Base-by-base conservation (phyloP, 2,888 invertebrate species). In the Strigamia maritima region DNA sequence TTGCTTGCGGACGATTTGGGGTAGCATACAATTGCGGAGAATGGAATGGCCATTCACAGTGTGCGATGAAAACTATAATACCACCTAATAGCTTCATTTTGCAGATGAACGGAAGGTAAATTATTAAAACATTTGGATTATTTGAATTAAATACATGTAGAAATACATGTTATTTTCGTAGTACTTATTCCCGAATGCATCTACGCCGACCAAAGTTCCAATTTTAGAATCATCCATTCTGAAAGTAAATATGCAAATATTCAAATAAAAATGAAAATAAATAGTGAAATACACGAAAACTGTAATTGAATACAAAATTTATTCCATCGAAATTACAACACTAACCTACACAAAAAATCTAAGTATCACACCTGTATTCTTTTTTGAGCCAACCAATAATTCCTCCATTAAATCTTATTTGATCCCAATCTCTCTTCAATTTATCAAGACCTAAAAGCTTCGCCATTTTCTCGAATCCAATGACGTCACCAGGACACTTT, bases 121-220 rank as follows among this genome's bases (percentile, higher is more conserved):
- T 19, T 38, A n/a, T 8, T 40, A 80, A 24, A 26, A 22, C 19
- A 0, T 60, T 3, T 12, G 7, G 12, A 35, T 22, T n/a, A 24
- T 0, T 26, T 26, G 0, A 6, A n/a, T 75, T 24, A 24, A 26
- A 26, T n/a, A n/a, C n/a, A n/a, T n/a, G 84, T 93, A 92, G 87
- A 98, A 97, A 85, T 92, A 95, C 79, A 90, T 89, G 1, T 92
- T 91, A 86, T 98, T 97, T 87, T 98, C 92, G 85, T 87, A 98
- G 86, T 98, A 98, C 85, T 93, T 94, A 87, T 98, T 98, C 38
- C 98, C 98, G 85, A 90, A 93, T 84, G 93, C 92, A 85, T 98
- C 98, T 79, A 90, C 90, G 0, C 98, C 98, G 0, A 97, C 89
- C 0, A 94, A 85, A 0, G 87, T 90, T 6, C 98, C 98, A 78